phyloP scores from a whole-genome alignment of 2,888 invertebrate genomes.

The Antitype chi region DNA sequence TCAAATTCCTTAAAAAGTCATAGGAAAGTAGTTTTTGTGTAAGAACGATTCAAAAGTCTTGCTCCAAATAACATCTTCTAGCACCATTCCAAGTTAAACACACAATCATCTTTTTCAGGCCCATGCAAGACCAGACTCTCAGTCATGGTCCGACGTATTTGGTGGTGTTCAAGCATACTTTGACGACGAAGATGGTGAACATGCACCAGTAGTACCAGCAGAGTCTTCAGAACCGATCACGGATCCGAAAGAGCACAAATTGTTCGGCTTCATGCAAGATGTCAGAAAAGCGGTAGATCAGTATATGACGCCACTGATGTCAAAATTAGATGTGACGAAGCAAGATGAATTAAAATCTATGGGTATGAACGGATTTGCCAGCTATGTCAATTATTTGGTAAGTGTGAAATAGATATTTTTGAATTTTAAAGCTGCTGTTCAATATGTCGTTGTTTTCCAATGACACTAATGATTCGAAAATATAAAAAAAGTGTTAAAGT shows the following conservation, averaged over 20 bases:
- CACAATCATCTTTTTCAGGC: slow-evolving; percentile 30
- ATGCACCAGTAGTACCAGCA: not conserved
- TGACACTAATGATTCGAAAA: no score
- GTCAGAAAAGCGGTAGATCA: slow-evolving; percentile 42
- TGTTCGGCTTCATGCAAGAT: slow-evolving; percentile 39
- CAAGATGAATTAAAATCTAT: slow-evolving; percentile 37
- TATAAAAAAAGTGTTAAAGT: not conserved
- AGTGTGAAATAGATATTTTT: slow-evolving; percentile 27
- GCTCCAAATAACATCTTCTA: not conserved
- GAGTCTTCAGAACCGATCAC: not conserved
- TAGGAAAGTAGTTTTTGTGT: not conserved
- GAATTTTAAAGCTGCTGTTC: not conserved
- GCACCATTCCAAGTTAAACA: not conserved
- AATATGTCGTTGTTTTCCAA: not conserved
- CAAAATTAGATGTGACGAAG: slow-evolving; percentile 25
- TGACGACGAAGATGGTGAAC: not conserved
- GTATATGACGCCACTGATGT: slow-evolving; percentile 49
- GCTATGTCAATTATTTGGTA: slow-evolving; percentile 60
- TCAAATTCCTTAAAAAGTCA: not conserved
- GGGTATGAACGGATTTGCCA: slow-evolving; percentile 30
- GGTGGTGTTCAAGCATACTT: rapidly evolving
- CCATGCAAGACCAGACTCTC: slow-evolving; percentile 41
- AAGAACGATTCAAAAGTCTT: slow-evolving; percentile 11
- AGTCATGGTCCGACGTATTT: not conserved
- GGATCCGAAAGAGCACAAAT: not conserved